A percentile compares a stretch with the other conserved stretches of the same genome.
phyloP scores from a whole-genome alignment of 2,113 vertebrate genomes.

The Promerops cafer region DNA sequence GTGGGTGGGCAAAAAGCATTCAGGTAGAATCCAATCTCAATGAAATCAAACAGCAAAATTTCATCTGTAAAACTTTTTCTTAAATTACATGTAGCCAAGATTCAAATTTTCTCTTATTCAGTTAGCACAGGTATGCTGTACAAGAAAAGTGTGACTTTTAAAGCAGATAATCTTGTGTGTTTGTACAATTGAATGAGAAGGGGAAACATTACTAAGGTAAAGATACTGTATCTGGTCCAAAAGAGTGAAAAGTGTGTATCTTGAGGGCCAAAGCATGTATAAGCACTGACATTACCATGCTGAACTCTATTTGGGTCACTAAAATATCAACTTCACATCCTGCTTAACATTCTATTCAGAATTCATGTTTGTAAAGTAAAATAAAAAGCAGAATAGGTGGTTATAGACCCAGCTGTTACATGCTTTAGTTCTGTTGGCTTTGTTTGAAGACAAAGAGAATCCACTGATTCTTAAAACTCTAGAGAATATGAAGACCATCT shows the following conservation, averaged over 20 bases:
- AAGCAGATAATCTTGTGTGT: not conserved
- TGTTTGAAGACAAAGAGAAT: not conserved
- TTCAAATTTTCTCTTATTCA: not conserved
- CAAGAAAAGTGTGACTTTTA: not conserved
- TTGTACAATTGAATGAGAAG: not conserved
- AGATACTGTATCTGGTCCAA: not conserved
- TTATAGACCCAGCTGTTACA: not conserved
- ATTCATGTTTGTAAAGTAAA: not conserved
- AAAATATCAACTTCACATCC: not conserved
- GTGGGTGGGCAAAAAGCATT: not conserved
- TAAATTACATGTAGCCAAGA: not conserved
- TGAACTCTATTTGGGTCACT: not conserved
- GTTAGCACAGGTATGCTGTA: not conserved
- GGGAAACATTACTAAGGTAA: not conserved
- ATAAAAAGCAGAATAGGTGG: not conserved
- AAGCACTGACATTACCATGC: not conserved
- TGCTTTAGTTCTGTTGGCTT: not conserved
- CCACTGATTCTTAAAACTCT: not conserved
- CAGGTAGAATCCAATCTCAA: not conserved
- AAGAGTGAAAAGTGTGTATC: not conserved
- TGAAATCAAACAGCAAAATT: not conserved
- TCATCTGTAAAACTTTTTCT: not conserved
- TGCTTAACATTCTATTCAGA: not conserved
- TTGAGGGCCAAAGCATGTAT: not conserved
- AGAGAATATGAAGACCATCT: not conserved